These are phyloP conservation scores for Cliona cf. orientalis DNA, from an alignment of 37 sponge, comb jelly and placozoan species.

Conservation along the genomic window DNA sequence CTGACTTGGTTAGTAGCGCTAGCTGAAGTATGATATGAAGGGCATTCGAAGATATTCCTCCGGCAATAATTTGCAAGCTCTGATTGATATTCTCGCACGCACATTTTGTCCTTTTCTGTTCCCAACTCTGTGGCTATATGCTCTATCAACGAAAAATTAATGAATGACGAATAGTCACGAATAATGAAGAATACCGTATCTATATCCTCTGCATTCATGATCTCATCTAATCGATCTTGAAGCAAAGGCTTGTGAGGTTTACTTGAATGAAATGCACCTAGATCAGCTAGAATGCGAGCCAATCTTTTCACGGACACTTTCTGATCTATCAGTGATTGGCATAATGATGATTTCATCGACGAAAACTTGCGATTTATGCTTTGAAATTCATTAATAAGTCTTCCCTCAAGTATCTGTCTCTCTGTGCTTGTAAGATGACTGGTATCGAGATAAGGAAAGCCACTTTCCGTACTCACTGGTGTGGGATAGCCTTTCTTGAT, in stretches of 20 bases:
- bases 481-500: not conserved
- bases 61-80: not conserved
- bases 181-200: not conserved
- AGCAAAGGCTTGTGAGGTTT: not conserved
- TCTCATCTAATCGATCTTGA: not conserved
- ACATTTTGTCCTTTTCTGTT: not conserved
- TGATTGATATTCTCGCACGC: not conserved
- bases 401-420: not conserved
- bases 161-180: not conserved
- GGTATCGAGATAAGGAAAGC: conserved; percentile 14
- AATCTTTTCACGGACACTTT: not conserved
- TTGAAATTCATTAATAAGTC: not conserved
- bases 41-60: conserved; percentile 4
- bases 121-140: not conserved
- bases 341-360: not conserved
- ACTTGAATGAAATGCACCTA: not conserved
- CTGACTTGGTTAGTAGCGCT: not conserved
- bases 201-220: not conserved
- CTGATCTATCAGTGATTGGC: not conserved
- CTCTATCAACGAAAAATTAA: not conserved
- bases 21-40: not conserved
- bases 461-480: not conserved
- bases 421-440: not conserved
- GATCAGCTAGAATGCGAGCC: not conserved
- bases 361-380: not conserved